Conservation (phyloP, 2,888 invertebrate genomes). For the Monoplex corrugatus region DNA sequence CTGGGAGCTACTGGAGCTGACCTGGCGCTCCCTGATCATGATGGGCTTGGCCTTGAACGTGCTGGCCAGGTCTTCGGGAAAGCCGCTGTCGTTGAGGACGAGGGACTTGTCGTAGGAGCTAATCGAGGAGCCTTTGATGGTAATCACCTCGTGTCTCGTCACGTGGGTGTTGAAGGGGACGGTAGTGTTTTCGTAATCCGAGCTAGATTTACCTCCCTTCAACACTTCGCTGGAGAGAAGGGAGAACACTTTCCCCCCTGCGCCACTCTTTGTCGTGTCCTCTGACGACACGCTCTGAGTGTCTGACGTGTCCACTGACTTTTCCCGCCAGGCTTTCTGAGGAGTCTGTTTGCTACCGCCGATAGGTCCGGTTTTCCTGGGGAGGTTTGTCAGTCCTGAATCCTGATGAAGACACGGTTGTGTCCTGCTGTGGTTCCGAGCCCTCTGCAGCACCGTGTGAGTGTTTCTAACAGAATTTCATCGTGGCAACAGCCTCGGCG, state of each 20-base stretch:
- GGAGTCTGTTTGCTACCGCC: background rate
- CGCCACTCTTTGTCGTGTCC: background rate
- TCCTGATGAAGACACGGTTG: background rate
- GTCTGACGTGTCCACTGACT: background rate
- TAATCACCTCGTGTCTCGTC: constrained; percentile 9
- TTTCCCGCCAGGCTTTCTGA: background rate
- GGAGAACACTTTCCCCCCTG: background rate
- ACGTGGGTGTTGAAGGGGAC: constrained; percentile 19
- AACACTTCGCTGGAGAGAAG: background rate
- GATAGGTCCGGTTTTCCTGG: background rate
- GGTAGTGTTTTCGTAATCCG: constrained; percentile 27
- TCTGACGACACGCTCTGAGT: background rate
- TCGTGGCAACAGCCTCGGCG: background rate
- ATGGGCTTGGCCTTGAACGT: constrained; percentile 29
- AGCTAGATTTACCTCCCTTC: background rate
- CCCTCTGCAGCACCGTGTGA: background rate
- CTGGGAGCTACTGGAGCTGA: background rate
- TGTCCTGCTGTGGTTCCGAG: background rate
- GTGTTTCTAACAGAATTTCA: background rate
- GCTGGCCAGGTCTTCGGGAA: constrained; percentile 16
- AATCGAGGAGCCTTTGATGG: background rate
- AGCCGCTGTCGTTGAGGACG: constrained; percentile 29
- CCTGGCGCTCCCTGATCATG: constrained; percentile 19
- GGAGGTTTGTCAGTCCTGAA: background rate
- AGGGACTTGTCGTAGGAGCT: constrained; percentile 16